Evolutionary conservation across 2,888 invertebrate genomes (phyloP).

Genomic region (Drosophila paramelanica): DNA sequence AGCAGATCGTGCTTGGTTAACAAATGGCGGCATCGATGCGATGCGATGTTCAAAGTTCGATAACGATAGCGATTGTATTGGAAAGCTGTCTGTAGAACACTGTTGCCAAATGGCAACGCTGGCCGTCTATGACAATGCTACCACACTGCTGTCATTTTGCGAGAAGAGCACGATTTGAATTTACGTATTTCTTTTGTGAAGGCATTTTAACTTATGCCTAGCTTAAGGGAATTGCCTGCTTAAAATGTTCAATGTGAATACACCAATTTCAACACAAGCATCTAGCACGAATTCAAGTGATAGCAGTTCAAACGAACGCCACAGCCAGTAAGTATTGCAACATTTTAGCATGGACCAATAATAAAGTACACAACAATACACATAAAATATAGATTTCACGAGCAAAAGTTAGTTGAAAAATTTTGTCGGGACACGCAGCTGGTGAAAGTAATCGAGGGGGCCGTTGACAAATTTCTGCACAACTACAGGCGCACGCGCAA

Average conservation of each 20-base stretch:
- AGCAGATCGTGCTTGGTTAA: background rate
- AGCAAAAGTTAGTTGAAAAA: slow-evolving; percentile 73
- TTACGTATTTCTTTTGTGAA: background rate
- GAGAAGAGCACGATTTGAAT: slow-evolving; percentile 29
- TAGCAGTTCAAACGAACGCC: slow-evolving; percentile 17
- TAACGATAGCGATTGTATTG: slow-evolving; percentile 18
- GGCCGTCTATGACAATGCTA: background rate
- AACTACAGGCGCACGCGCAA: slow-evolving; percentile 59
- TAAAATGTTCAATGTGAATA: slow-evolving; percentile 58
- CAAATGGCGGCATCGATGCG: background rate
- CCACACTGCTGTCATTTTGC: slow-evolving; percentile 7
- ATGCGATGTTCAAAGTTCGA: slow-evolving; percentile 11
- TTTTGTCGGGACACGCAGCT: slow-evolving; percentile 72
- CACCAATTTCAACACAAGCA: slow-evolving; percentile 20
- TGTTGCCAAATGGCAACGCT: slow-evolving; percentile 2
- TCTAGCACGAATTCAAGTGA: slow-evolving; percentile 5
- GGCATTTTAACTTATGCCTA: background rate
- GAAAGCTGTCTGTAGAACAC: background rate
- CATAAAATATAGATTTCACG: slow-evolving; percentile 69
- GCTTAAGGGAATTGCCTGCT: no score
- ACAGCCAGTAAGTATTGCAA: slow-evolving; percentile 54
- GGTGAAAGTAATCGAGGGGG: slow-evolving; percentile 67
- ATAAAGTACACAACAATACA: background rate
- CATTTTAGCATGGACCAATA: background rate
- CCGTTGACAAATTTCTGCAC: slow-evolving; percentile 58